These are phyloP conservation scores for Erpobdella octoculata DNA, from an alignment of 2,888 invertebrate species.

Conservation along the genomic window DNA sequence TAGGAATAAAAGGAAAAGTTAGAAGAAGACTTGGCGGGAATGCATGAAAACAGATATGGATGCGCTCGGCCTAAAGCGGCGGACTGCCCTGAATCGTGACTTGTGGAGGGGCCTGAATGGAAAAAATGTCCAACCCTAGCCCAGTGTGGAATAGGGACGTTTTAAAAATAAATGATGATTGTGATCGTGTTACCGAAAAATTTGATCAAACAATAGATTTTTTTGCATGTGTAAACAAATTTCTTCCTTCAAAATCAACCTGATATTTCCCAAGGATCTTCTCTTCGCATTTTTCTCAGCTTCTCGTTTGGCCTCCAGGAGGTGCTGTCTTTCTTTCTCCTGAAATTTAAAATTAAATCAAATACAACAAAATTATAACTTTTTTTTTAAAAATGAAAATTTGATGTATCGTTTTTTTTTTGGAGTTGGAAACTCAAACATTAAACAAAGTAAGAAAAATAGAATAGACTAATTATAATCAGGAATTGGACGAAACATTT, in stretches of 20 bases:
- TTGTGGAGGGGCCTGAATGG: too few species aligned
- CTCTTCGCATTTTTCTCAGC: constrained; percentile 34
- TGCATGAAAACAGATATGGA: background rate
- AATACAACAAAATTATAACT: too few species aligned
- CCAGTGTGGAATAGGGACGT: too few species aligned
- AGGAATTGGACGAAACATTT: background rate
- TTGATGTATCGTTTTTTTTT: too few species aligned
- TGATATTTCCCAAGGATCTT: constrained; percentile 38
- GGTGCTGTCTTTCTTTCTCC: constrained; percentile 32
- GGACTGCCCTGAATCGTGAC: background rate
- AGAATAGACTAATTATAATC: background rate
- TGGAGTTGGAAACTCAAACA: too few species aligned
- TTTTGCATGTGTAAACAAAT: background rate
- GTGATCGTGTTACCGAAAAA: too few species aligned
- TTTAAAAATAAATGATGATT: too few species aligned
- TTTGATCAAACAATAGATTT: background rate
- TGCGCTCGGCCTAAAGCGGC: background rate
- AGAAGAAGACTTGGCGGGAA: background rate
- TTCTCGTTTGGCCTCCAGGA: constrained; percentile 31
- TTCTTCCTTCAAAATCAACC: constrained; percentile 26
- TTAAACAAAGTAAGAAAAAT: background rate
- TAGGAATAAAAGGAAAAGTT: too few species aligned
- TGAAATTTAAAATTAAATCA: too few species aligned
- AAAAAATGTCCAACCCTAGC: too few species aligned
- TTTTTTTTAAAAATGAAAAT: too few species aligned